Evolutionary conservation across 1,140 invertebrate genomes (phyloP), one percentile per base, ranked within the genome.

Genomic region (Drosophila pseudoananassae): DNA sequence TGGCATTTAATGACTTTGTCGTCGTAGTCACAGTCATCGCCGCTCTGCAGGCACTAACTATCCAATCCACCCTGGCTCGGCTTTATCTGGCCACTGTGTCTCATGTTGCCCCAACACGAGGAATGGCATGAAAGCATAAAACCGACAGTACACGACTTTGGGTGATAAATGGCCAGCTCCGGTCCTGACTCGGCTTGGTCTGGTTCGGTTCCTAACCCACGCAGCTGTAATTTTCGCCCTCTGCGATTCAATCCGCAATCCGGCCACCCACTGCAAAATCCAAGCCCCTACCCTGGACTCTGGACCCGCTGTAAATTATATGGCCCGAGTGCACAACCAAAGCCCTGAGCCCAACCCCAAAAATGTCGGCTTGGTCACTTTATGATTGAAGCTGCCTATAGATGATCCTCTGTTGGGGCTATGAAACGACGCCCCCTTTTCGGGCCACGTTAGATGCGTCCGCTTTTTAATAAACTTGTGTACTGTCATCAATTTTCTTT

Each of bases 101-200:
- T 87, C 83, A 71, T 88, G 79, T 87, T 87, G 78, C 83, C 82
- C 82, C 79, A 82, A 64, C 81, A 76, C 78, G 75, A 87, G 82
- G 78, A 89, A 88, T 88, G 79, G 78, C 78, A 79, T 83, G 83
- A 88, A 83, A 88, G 83, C 78, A 83, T 88, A 88, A 88, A 88
- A 88, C 83, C 78, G 83, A 88, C 83, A 88, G 83, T 88, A 83
- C 84, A 88, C 81, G 83, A 88, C 75, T 88, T 88, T 88, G 84
- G 83, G 72, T 87, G 83, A 88, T 88, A 83, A 88, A 88, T 88
- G 83, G 63, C 75, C 83, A 50, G 70, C 59, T 64, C 71, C 75
- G 46, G 56, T 57, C 52, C 52, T 23, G 4, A 12, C 5, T 8
- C 29, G 33, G 31, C 25, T 66, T 15, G 4, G 43, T 25, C 12